phyloP scores from a whole-genome alignment of 2,113 vertebrate species.

The Stigmatopora nigra region DNA sequence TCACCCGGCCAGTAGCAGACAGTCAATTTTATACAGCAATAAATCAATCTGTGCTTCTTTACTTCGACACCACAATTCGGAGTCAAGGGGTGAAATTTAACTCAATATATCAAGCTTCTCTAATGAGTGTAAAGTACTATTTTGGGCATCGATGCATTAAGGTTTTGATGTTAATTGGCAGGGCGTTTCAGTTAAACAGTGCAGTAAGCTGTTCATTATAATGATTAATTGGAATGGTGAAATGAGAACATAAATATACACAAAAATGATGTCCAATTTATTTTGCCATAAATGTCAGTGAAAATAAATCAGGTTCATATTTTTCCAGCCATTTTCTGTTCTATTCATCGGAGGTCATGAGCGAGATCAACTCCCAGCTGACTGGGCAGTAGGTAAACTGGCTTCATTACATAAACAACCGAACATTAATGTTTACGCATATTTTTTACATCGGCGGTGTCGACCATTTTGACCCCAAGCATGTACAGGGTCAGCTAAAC shows the following conservation, averaged over 20 bases:
- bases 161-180: conserved; percentile 33
- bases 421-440: background rate
- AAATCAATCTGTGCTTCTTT: conserved; percentile 48
- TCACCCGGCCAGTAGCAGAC: conserved; percentile 24
- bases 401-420: background rate
- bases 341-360: background rate
- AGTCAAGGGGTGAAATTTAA: conserved; percentile 29
- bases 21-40: conserved; percentile 51
- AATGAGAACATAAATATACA: conserved; percentile 35
- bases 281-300: background rate
- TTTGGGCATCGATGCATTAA: conserved; percentile 28
- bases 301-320: background rate
- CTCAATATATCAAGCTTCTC: conserved; percentile 21
- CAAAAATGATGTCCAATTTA: conserved; percentile 7
- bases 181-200: conserved; percentile 18
- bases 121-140: conserved; percentile 32
- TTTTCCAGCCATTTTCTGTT: background rate
- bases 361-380: background rate
- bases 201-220: conserved; percentile 39
- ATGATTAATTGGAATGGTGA: conserved; percentile 38
- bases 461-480: too few species aligned
- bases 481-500: too few species aligned
- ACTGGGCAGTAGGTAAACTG: background rate
- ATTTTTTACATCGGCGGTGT: background rate
- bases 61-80: conserved; percentile 21